Conservation (phyloP, 53 echinoderm and acorn worm species). For the Arbacia lixula region DNA sequence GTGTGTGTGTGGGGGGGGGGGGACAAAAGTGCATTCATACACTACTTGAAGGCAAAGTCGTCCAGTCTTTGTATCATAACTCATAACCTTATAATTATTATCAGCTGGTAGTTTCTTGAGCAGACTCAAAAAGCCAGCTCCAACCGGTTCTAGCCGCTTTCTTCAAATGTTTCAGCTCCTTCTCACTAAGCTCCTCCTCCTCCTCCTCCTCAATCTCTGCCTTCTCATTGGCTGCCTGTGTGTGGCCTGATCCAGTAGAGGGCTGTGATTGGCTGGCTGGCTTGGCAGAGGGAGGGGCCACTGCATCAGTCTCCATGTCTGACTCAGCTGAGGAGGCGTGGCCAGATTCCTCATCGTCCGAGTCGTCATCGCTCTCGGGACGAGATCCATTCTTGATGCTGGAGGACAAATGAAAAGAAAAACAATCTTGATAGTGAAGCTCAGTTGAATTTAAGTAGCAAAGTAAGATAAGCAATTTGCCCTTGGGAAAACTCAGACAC, state of each 20-base stretch:
- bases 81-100: too few relatives aligned
- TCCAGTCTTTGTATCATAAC: too few relatives aligned
- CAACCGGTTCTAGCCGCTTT: conserved; percentile 31
- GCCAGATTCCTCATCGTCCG: background rate
- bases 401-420: background rate
- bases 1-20: too few relatives aligned
- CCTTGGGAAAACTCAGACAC: too few relatives aligned
- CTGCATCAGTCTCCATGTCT: conserved; percentile 29
- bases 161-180: conserved; percentile 27
- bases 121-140: too few relatives aligned
- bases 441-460: background rate
- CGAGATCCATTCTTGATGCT: background rate
- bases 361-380: conserved; percentile 21
- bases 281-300: background rate
- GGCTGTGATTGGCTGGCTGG: background rate
- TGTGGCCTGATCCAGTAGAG: background rate
- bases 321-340: conserved; percentile 18
- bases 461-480: too few relatives aligned
- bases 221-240: background rate
- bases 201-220: background rate
- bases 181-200: conserved; percentile 25
- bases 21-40: too few relatives aligned
- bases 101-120: too few relatives aligned
- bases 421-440: background rate
- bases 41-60: too few relatives aligned